phyloP scores from a whole-genome alignment of 2,113 vertebrate genomes.

The Cyanoderma ruficeps region DNA sequence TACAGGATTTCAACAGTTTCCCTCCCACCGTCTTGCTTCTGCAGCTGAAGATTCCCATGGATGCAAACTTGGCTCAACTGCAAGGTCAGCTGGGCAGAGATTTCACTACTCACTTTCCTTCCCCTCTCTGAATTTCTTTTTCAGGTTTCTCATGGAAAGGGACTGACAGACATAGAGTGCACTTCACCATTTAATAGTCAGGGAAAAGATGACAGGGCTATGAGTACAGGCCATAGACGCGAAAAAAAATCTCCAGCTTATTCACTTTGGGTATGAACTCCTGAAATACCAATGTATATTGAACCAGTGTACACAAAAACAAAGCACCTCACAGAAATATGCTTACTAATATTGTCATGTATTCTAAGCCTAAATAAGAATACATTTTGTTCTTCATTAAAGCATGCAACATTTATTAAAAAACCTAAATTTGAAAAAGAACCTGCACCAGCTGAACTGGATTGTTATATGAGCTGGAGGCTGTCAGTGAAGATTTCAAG shows the following conservation, averaged over 20 bases:
- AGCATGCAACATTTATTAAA: rapidly evolving
- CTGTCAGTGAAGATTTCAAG: not conserved
- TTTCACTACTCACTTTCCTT: not conserved
- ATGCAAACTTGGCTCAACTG: not conserved
- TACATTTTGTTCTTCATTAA: not conserved
- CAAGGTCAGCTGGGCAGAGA: not conserved
- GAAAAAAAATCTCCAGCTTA: not conserved
- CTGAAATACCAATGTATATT: not conserved
- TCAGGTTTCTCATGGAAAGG: not conserved
- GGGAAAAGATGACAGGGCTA: not conserved
- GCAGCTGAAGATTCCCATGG: not conserved
- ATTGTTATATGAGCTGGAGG: not conserved
- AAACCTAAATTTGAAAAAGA: not conserved
- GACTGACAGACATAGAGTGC: rapidly evolving
- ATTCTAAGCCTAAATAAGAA: not conserved
- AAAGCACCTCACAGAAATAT: not conserved
- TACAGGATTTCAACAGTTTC: not conserved
- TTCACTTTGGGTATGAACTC: not conserved
- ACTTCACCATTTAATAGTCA: not conserved
- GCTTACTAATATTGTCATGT: not conserved
- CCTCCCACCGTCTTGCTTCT: not conserved
- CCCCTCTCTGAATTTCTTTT: not conserved
- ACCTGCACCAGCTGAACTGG: not conserved
- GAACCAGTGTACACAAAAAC: not conserved
- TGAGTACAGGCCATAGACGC: not conserved